A percentile compares a stretch with the other conserved stretches of the same genome.
Conservation (phyloP, 1,140 invertebrate species). For the Diorhabda elongata region DNA sequence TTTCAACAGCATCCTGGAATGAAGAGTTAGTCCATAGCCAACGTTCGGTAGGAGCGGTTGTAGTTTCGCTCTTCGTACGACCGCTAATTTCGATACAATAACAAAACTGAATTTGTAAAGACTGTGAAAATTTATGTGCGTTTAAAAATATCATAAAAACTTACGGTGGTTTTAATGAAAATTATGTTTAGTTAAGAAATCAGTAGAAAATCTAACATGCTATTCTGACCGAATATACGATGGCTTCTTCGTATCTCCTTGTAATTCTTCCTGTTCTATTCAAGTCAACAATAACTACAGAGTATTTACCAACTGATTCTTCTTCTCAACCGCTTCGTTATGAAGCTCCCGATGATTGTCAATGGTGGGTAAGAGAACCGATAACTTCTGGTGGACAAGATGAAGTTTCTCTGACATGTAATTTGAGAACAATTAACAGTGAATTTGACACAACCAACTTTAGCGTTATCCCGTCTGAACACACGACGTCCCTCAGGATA, state of each 20-base stretch:
- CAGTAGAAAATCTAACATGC: background rate
- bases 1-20: slow-evolving; percentile 29
- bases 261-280: slow-evolving; percentile 35
- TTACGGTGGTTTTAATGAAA: no score
- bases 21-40: slow-evolving; percentile 22
- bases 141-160: no score
- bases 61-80: background rate
- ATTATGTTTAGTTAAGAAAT: no score
- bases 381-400: slow-evolving; percentile 51
- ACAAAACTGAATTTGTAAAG: background rate
- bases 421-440: slow-evolving; percentile 73
- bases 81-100: background rate
- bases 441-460: slow-evolving; percentile 84
- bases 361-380: slow-evolving; percentile 62
- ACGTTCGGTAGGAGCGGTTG: slow-evolving; percentile 7
- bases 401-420: slow-evolving; percentile 74
- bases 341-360: slow-evolving; percentile 79
- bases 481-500: slow-evolving; percentile 73
- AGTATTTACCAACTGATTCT: slow-evolving; percentile 49
- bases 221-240: slow-evolving; percentile 2
- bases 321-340: slow-evolving; percentile 60
- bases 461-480: slow-evolving; percentile 77
- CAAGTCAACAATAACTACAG: slow-evolving; percentile 45
- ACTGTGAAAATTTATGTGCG: no score
- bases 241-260: slow-evolving; percentile 25